Evolutionary conservation across 2,888 invertebrate species (phyloP), one percentile per base, ranked within the genome.

Genomic region (Crepidodera aurea): DNA sequence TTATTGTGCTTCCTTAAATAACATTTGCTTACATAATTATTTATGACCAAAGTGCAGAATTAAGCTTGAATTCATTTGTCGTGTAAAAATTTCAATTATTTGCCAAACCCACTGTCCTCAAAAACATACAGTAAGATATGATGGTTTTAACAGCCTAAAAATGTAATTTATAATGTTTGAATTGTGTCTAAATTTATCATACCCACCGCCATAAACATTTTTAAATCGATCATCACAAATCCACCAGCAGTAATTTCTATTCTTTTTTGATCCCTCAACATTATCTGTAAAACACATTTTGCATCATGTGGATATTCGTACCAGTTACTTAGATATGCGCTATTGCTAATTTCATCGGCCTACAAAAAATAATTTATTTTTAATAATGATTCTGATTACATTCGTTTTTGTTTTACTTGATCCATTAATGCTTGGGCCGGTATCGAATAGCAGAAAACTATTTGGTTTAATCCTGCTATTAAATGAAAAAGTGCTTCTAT

Each of bases 201-300:
- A n/a, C 13, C 6, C 12, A 46, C 46, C 22, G 46, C 46, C 46
- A 46, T 54, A 54, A 54, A 51, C 51, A 51, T 51, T 51, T 51
- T 19, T 13, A 51, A 19, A 22, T 51, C 51, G 4, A 51, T 51
- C 19, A 34, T 51, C 2, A 51, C 51, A 19, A 37, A 51, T n/a
- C 37, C 51, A 7, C 51, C 51, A 10, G 37, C 51, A 12, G 51
- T 51, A n/a, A 51, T 37, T 37, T 37, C 51, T n/a, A 51, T 37
- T 27, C 19, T 51, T 22, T 19, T 51, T n/a, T 32, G 34, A 6
- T 51, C 51, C 32, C 51, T 34, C 2, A 37, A 10, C 34, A 51
- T 51, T 8, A 51, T 51, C 13, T 48, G 48, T 15, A 48, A n/a
- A 13, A 48, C n/a, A 29, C 16, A 27, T 29, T 48, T 48, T 6